Percentiles rank a stretch among this genome's conserved stretches.
Conservation (phyloP, 1,140 invertebrate species). For the Eumaeus atala region DNA sequence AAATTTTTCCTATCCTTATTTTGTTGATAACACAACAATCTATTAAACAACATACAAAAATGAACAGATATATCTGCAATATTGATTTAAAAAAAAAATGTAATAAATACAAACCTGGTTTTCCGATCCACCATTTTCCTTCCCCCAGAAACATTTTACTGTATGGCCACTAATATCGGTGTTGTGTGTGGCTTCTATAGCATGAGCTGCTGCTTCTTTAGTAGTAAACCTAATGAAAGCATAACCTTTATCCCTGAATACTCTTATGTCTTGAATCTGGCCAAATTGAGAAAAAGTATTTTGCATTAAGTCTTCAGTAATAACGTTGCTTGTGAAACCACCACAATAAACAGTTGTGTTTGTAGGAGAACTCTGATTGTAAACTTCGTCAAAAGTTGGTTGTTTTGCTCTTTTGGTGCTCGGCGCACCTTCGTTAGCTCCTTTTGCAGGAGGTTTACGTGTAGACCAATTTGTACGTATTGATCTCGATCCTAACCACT, state of each 20-base stretch:
- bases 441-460: constrained; percentile 91
- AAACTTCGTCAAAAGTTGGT: constrained; percentile 85
- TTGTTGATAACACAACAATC: no score
- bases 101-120: constrained; percentile 49
- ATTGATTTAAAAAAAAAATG: background rate
- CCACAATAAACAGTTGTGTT: constrained; percentile 99
- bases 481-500: constrained; percentile 97
- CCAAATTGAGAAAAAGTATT: constrained; percentile 96
- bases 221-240: constrained; percentile 99
- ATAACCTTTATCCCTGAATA: constrained; percentile 99
- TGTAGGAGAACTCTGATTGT: constrained; percentile 97
- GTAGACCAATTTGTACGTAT: constrained; percentile 99
- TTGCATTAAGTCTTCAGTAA: constrained; percentile 96
- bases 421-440: constrained; percentile 70
- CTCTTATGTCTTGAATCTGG: constrained; percentile 95
- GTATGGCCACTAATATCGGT: constrained; percentile 96
- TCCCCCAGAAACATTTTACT: constrained; percentile 99
- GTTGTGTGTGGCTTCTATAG: constrained; percentile 97
- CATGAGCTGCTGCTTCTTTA: constrained; percentile 97
- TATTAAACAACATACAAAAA: no score
- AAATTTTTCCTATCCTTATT: no score
- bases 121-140: constrained; percentile 80
- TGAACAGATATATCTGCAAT: no score
- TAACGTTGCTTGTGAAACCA: constrained; percentile 92
- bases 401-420: constrained; percentile 75